These are phyloP conservation scores for Tromatobia lineatoria DNA, from an alignment of 2,888 invertebrate species.

Conservation along the genomic window DNA sequence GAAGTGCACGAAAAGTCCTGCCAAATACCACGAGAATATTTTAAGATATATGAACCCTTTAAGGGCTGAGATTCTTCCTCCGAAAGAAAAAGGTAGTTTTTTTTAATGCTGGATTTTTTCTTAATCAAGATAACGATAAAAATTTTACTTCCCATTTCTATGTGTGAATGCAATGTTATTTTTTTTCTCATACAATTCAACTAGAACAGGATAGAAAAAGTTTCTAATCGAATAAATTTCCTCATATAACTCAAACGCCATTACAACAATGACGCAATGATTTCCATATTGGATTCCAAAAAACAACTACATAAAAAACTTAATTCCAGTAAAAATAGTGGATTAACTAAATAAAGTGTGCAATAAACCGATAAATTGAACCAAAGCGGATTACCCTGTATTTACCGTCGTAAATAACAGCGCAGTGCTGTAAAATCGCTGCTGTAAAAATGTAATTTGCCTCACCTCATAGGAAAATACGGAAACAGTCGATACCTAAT, in stretches of 20 bases:
- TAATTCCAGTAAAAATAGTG: background rate
- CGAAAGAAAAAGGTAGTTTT: no score
- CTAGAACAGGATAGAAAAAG: background rate
- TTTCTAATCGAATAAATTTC: background rate
- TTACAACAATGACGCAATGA: background rate
- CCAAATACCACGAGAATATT: no score
- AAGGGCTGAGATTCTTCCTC: no score
- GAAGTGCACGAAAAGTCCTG: no score
- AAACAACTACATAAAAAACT: background rate
- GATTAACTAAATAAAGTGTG: background rate
- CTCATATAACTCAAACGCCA: background rate
- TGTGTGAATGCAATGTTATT: no score
- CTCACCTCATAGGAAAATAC: background rate
- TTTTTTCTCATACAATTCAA: background rate
- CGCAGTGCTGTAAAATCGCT: background rate
- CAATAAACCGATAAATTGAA: background rate
- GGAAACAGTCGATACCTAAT: background rate
- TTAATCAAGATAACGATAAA: no score
- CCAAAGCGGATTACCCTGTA: background rate
- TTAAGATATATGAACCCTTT: no score
- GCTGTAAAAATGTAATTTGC: background rate
- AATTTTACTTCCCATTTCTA: no score
- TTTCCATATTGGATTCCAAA: background rate
- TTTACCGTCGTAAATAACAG: background rate
- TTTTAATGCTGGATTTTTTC: no score